Evolutionary conservation across 2,797 vertebrate species (phyloP), one percentile per base, ranked within the genome.

Genomic region (Protosalanx chinensis): DNA sequence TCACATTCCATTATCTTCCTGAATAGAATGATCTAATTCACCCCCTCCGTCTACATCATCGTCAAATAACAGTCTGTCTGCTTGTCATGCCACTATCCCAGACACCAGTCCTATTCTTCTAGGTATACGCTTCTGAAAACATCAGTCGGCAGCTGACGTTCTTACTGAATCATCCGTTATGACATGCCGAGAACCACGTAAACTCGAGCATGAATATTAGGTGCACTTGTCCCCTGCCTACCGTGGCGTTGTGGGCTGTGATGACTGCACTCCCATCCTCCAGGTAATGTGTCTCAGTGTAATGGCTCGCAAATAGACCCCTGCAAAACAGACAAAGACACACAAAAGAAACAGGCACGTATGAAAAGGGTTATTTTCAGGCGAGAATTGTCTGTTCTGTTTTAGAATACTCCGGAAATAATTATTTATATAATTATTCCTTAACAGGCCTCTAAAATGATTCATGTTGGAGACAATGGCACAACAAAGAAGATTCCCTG

Each of bases 251-350:
- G 82, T 87, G 93, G 8, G 82, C 18, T 41, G 90, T 81, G 53
- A 93, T 93, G 90, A 95, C 90, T 18, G 90, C 86, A 6, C 92
- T 90, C 81, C 95, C 95, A 12, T 96, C 94, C 77, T 89, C 87
- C 81, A 73, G 74, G 75, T 97, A 98, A 85, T 98, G 96, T 18
- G 94, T 97, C 88, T 96, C 95, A 0, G 93, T 95, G 90, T 95
- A 97, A 85, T 92, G 87, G 77, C 90, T 88, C 72, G 93, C 91
- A 80, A 97, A 87, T 76, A 98, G 94, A 53, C 93, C 95, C 86
- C 96, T 98, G 82, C 3, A 56, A 84, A 78, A 70, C 79, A 70
- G 75, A 72, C 8, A 16, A 3, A 35, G 5, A 8, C 75, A 41
- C 62, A 70, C 1, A 18, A 53, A 74, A 18, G n/a, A 74, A 75